Evolutionary conservation across 2,113 vertebrate genomes (phyloP).

Genomic region (Thalassarche chlororhynchos): DNA sequence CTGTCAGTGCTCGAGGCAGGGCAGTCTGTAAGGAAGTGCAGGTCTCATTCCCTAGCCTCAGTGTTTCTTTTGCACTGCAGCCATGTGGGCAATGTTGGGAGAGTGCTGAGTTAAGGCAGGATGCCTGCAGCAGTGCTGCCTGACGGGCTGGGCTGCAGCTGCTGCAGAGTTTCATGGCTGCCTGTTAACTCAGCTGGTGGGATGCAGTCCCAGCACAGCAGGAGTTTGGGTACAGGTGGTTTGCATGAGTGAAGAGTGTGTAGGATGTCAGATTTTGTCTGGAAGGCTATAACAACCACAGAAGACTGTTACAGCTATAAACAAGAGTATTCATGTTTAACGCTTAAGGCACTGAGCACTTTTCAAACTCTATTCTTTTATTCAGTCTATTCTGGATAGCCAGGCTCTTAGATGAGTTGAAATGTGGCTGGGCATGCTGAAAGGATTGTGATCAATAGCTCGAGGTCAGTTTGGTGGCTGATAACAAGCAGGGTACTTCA

Average conservation of each 20-base stretch:
- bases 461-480: not conserved
- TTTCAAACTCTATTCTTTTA: not conserved
- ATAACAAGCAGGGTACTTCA: not conserved
- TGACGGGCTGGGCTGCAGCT: not conserved
- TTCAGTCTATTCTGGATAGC: not conserved
- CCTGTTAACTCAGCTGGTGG: not conserved
- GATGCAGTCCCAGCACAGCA: not conserved
- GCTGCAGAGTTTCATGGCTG: not conserved
- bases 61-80: not conserved
- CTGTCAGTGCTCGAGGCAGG: not conserved
- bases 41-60: not conserved
- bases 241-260: not conserved
- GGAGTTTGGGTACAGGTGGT: not conserved
- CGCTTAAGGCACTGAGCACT: not conserved
- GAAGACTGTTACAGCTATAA: not conserved
- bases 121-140: too few relatives aligned
- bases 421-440: not conserved
- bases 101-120: not conserved
- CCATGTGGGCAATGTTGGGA: not conserved
- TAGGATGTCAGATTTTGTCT: not conserved
- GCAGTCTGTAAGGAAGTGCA: too few relatives aligned
- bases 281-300: not conserved
- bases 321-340: not conserved
- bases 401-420: not conserved
- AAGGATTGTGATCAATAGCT: not conserved